Evolutionary conservation across 1,140 invertebrate species (phyloP).

Genomic region (Microplitis demolitor): DNA sequence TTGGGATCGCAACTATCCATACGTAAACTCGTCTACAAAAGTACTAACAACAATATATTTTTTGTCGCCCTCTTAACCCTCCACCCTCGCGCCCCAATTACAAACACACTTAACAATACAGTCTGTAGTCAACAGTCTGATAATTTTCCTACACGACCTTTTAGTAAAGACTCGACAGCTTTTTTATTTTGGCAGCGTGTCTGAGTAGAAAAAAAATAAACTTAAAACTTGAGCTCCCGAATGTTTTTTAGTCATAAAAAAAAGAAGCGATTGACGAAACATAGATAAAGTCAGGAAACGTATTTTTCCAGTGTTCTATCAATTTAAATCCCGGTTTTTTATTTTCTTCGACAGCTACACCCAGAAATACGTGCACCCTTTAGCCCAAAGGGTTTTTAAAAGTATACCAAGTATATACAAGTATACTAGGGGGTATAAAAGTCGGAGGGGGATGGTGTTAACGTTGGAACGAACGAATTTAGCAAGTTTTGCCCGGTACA

Average conservation of each 20-base stretch:
- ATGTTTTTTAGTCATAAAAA: background rate
- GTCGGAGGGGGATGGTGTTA: background rate
- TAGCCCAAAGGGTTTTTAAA: background rate
- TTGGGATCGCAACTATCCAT: background rate
- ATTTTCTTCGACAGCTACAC: too few species aligned
- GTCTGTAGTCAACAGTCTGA: too few species aligned
- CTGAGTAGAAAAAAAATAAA: too few species aligned
- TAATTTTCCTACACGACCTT: too few species aligned
- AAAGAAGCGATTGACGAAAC: constrained; percentile 24
- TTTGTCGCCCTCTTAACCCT: too few species aligned
- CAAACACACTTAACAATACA: too few species aligned
- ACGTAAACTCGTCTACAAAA: too few species aligned
- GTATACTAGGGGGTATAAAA: background rate
- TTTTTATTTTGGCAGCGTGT: background rate
- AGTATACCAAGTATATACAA: background rate
- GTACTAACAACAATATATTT: too few species aligned
- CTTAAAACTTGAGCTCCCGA: too few species aligned
- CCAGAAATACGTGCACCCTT: constrained; percentile 3
- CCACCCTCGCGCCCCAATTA: too few species aligned
- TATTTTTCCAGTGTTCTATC: constrained; percentile 17
- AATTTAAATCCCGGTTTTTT: constrained; percentile 30
- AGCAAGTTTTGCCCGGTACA: constrained; percentile 25
- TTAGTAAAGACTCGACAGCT: too few species aligned
- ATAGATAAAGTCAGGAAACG: background rate
- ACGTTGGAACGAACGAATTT: constrained; percentile 29